Evolutionary conservation across 1,140 invertebrate species (phyloP).

Genomic region (Trachymyrmex cornetzi): DNA sequence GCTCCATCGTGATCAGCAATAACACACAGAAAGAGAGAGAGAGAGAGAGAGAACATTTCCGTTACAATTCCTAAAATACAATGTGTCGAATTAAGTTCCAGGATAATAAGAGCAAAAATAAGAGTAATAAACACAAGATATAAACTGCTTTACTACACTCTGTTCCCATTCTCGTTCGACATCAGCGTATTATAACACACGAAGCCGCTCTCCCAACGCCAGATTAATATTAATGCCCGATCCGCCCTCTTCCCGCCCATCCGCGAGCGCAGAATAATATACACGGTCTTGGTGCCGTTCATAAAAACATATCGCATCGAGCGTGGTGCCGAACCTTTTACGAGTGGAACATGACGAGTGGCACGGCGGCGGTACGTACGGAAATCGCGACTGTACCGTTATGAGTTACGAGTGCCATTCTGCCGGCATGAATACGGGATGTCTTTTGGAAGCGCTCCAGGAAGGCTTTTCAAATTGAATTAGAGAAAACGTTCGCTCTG

Average conservation of each 20-base stretch:
- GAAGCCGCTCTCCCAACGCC: constrained; percentile 28
- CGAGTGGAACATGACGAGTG: constrained; percentile 41
- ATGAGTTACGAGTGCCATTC: constrained; percentile 68
- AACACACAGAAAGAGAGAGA: background rate
- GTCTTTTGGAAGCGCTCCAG: constrained; percentile 76
- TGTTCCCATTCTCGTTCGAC: constrained; percentile 32
- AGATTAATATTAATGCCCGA: constrained; percentile 54
- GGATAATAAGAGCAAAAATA: constrained; percentile 52
- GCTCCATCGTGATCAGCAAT: background rate
- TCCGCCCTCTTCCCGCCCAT: constrained; percentile 20
- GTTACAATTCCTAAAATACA: constrained; percentile 24
- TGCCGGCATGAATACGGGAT: constrained; percentile 60
- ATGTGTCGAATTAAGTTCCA: background rate
- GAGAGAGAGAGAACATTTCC: background rate
- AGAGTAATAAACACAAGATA: constrained; percentile 28
- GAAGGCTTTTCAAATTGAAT: constrained; percentile 72
- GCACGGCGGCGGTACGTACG: constrained; percentile 15
- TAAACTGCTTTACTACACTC: constrained; percentile 45
- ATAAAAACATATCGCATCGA: constrained; percentile 49
- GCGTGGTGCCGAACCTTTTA: constrained; percentile 37
- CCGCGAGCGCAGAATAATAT: constrained; percentile 35
- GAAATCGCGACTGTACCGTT: constrained; percentile 67
- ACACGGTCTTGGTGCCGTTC: constrained; percentile 13
- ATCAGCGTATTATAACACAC: constrained; percentile 46
- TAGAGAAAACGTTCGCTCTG: constrained; percentile 68